Base-by-base conservation (phyloP, 2,797 vertebrate species). In the Hydrolagus colliei region DNA sequence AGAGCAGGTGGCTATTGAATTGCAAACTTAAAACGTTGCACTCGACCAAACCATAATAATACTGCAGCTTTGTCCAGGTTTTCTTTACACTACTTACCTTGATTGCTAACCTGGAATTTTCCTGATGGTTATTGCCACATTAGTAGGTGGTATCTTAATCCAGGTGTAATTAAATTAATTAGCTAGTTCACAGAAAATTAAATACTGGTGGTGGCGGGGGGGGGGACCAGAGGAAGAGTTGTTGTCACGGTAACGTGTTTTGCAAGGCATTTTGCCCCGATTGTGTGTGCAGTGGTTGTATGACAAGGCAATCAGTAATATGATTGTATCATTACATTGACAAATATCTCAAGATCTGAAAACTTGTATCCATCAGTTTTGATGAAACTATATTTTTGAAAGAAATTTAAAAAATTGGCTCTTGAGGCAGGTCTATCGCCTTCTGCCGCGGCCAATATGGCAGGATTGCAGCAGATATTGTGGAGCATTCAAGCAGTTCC, bases 101-200 rank as follows among this genome's bases (percentile, higher is more conserved):
- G 79, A 68, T 52, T 52, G 41, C 41, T 84, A 84, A 84, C 10
- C 16, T 71, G 65, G 6, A 63, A 71, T 41, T 41, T 71, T 84
- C 27, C 65, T 18, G 16, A 4, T 71, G 16, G 79, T 84, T 84
- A 71, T 68, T 84, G 79, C 65, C 35, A 84, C 22, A 32, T 84
- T 84, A 84, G 32, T 35, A 84, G 65, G 79, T 84, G 79, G 27
- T 20, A 71, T 16, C 32, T 84, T 35, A 84, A 52, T 84, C 79
- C 65, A 84, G 20, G 20, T 84, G 79, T 84, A 84, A 84, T 71
- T 84, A 68, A 84, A 84, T 84, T 52, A 27, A 84, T 84, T 84
- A 84, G 68, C 63, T 84, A 35, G 65, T 11, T 82, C 63, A 6
- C 14, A 71, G 68, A 84, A 84, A 84, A 84, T 84, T 84, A 84